Percentiles rank a stretch among this genome's conserved stretches.
Evolutionary conservation across 2,113 vertebrate genomes (phyloP).

Genomic region (Chionodraco myersi): DNA sequence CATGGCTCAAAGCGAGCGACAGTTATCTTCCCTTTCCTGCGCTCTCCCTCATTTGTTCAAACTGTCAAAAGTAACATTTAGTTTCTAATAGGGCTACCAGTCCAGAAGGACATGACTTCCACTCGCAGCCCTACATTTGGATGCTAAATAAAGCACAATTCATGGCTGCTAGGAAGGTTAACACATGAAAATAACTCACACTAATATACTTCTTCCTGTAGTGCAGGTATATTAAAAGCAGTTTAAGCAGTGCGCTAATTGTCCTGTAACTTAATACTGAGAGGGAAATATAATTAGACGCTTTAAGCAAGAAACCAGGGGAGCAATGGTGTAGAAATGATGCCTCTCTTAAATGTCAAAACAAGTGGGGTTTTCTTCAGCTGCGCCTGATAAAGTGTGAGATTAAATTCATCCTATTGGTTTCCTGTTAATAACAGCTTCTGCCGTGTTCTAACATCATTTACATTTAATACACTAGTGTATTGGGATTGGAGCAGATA

Average conservation of each 20-base stretch:
- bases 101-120: slow-evolving; percentile 24
- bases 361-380: slow-evolving; percentile 42
- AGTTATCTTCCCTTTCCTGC: slow-evolving; percentile 44
- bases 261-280: slow-evolving; percentile 35
- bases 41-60: slow-evolving; percentile 56
- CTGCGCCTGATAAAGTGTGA: slow-evolving; percentile 30
- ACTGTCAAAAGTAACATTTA: slow-evolving; percentile 68
- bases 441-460: neutral
- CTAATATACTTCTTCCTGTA: neutral
- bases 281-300: slow-evolving; percentile 37
- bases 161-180: slow-evolving; percentile 2
- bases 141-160: slow-evolving; percentile 10
- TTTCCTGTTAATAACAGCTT: slow-evolving; percentile 39
- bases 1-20: slow-evolving; percentile 50
- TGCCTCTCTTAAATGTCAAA: slow-evolving; percentile 44
- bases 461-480: too few relatives aligned
- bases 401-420: slow-evolving; percentile 19
- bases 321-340: slow-evolving; percentile 19
- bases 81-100: slow-evolving; percentile 46
- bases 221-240: slow-evolving; percentile 3
- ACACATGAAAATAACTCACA: slow-evolving; percentile 6
- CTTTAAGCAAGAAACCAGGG: slow-evolving; percentile 19
- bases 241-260: slow-evolving; percentile 37
- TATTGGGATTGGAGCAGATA: too few relatives aligned
- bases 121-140: slow-evolving; percentile 20